Evolutionary conservation across 1,140 invertebrate species (phyloP).

Genomic region (Drosophila parabipectinata): DNA sequence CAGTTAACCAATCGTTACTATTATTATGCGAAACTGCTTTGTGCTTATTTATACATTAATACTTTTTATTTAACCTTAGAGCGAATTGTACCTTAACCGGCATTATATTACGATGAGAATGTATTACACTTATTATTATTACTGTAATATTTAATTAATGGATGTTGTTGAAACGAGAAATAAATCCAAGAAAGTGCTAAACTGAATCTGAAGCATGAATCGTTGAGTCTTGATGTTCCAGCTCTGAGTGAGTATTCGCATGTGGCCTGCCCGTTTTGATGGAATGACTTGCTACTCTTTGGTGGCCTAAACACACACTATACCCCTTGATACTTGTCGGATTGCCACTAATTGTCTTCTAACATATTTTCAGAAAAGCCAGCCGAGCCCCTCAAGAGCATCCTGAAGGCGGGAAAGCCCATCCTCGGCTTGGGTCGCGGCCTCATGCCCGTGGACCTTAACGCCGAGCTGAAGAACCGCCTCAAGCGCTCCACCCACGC

Average conservation of each 20-base stretch:
- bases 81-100: constrained; percentile 77
- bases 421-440: constrained; percentile 58
- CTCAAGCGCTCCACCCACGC: constrained; percentile 78
- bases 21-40: constrained; percentile 38
- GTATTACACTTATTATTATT: constrained; percentile 60
- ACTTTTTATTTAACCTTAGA: constrained; percentile 62
- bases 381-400: constrained; percentile 75
- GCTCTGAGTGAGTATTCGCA: constrained; percentile 43
- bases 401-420: constrained; percentile 85
- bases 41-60: constrained; percentile 66
- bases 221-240: background rate
- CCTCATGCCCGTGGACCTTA: constrained; percentile 79
- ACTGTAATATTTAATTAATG: constrained; percentile 65
- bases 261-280: constrained; percentile 25
- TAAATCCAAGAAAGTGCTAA: constrained; percentile 67
- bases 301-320: background rate
- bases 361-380: constrained; percentile 19
- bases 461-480: constrained; percentile 80
- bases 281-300: constrained; percentile 11
- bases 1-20: constrained; percentile 41
- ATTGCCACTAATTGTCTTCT: background rate
- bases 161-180: constrained; percentile 67
- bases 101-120: constrained; percentile 65
- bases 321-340: background rate
- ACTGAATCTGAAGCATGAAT: background rate